phyloP scores from a whole-genome alignment of 23 tunicate species.

The Pegea sp. region DNA sequence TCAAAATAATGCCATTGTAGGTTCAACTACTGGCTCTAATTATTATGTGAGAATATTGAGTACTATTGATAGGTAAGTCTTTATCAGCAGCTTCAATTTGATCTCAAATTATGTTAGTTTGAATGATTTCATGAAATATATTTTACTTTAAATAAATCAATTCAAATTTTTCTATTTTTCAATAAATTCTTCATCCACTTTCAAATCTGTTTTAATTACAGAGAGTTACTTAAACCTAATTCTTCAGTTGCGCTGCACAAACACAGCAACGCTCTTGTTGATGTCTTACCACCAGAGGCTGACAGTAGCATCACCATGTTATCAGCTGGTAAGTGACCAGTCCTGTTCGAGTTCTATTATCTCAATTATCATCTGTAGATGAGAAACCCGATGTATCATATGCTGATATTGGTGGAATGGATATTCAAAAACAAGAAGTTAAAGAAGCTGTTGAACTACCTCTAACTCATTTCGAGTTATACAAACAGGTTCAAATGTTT shows the following conservation, averaged over 20 bases:
- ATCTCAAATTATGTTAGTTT: background rate
- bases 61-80: conserved; percentile 61
- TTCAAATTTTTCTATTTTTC: too few species aligned
- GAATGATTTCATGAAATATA: too few species aligned
- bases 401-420: conserved; percentile 99
- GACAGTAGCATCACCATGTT: conserved; percentile 99
- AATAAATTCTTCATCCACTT: too few species aligned
- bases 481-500: conserved; percentile 98
- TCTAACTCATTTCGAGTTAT: conserved; percentile 89
- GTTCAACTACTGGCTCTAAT: conserved; percentile 93
- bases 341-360: background rate
- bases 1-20: conserved; percentile 97
- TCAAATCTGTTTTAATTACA: conserved; percentile 3
- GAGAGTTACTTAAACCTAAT: conserved; percentile 91
- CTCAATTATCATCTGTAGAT: conserved; percentile 16
- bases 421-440: conserved; percentile 98
- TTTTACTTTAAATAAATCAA: too few species aligned
- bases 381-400: conserved; percentile 94
- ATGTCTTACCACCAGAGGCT: conserved; percentile 97
- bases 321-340: conserved; percentile 48
- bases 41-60: conserved; percentile 84
- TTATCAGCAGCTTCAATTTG: too few species aligned
- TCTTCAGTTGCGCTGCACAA: conserved; percentile 98
- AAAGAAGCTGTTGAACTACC: conserved; percentile 98
- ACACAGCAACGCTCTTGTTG: conserved; percentile 89